Percentiles rank a stretch among this genome's conserved stretches.
Conservation (phyloP, 2,113 vertebrate genomes). For the Campylomormyrus tamandua region DNA sequence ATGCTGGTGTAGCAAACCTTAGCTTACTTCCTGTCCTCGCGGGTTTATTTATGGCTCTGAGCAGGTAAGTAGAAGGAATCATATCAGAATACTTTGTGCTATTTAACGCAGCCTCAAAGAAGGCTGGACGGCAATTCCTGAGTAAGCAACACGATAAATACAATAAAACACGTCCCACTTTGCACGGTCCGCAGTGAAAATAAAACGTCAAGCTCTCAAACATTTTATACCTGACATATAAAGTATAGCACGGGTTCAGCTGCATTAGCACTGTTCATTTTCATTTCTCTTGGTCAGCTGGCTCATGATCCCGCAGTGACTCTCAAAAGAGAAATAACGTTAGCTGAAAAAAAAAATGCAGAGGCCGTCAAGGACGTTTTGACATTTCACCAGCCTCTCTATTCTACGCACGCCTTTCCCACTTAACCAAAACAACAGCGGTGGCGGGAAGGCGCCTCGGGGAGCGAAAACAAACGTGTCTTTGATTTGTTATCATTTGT, state of each 20-base stretch:
- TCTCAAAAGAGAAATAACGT: not conserved
- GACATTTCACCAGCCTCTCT: constrained; percentile 2
- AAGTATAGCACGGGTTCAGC: not conserved
- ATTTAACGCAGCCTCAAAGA: not conserved
- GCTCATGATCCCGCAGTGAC: not conserved
- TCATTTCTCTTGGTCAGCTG: not conserved
- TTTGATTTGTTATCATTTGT: constrained; percentile 70
- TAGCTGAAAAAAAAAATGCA: not conserved
- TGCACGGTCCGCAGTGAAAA: not conserved
- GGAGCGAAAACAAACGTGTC: constrained; percentile 55
- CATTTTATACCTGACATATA: not conserved
- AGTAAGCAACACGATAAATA: not conserved
- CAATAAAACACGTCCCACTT: not conserved
- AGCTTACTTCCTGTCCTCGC: not conserved
- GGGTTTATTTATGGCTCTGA: not conserved
- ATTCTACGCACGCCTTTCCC: constrained; percentile 20
- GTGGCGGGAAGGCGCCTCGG: constrained; percentile 30
- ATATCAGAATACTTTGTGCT: not conserved
- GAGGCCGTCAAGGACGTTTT: not conserved
- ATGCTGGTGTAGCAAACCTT: not conserved
- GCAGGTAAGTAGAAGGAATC: not conserved
- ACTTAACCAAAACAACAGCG: constrained; percentile 51
- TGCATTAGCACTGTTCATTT: not conserved
- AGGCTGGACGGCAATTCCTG: not conserved
- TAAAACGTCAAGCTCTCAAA: not conserved